Evolutionary conservation across 2,797 vertebrate genomes (phyloP), one percentile per base, ranked within the genome.

Genomic region (Taeniopygia guttata): DNA sequence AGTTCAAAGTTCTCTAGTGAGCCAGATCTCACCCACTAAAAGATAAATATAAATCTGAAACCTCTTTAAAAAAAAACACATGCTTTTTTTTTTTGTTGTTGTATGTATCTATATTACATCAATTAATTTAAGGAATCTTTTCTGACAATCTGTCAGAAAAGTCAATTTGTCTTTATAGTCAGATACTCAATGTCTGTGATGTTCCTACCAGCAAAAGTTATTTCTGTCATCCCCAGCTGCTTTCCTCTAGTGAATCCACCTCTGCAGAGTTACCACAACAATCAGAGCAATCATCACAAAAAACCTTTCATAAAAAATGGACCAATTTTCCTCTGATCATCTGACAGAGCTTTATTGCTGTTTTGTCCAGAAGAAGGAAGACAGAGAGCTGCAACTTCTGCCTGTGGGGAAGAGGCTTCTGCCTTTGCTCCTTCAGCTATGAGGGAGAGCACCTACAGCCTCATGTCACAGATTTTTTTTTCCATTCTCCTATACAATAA

Each of bases 91-190:
- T 55, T 9, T 10, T 17, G 60, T 67, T 25, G 66, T 60, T 94
- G 42, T 70, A 80, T n/a, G 16, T 88, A 55, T 91, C 74, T 79
- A 76, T 95, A 94, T 94, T 67, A 8, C 43, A 80, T 51, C 64
- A 83, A 95, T 93, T 94, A 96, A 95, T 93, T 87, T 77, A 94
- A 94, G 58, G 92, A 89, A 89, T 63, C 42, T 46, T 80, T 95
- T 87, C 84, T 87, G 90, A 93, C 90, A 94, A 70, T 84, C 75
- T 93, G 85, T 93, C 93, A 93, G 89, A 88, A 70, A 92, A 96
- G 84, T 92, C 87, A 89, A 16, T 85, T 60, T 77, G 32, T 60
- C 85, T 87, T 92, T 89, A 62, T 51, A 85, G 87, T 89, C 58
- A 92, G 60, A 85, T 55, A 64, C 0, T 21, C 43, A 43, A 51